Base-by-base conservation (phyloP, 1,140 invertebrate genomes). In the Drosophila repletoides region DNA sequence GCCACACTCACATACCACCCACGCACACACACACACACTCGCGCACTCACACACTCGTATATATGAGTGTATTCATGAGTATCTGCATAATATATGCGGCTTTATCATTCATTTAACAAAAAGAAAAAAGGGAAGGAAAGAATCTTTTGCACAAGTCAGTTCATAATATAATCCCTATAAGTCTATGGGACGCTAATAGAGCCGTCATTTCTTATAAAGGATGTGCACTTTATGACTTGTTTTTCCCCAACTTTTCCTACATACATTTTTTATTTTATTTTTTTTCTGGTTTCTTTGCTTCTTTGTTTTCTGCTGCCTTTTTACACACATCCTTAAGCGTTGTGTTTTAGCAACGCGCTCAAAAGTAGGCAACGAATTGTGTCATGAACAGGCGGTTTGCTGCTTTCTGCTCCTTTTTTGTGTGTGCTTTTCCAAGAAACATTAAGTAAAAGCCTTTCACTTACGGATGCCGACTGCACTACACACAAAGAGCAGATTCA, bases 351-450 rank as follows among this genome's bases (percentile, higher is more conserved):
- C 28, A 26, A n/a, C 43, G 46, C 64, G 24, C 79, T 61, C 36
- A 53, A 79, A 65, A 64, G 70, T 84, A 71, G 52, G 71, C 71
- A 73, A 72, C 40, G 68, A 76, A 52, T 75, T 58, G 56, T 77
- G 52, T 43, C 63, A 60, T 17, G 26, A 41, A 28, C 55, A 66
- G 63, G 22, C 22, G n/a, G 21, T 14, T 12, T 17, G 34, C 1
- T 15, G 9, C 1, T 5, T 7, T 1, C 33, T 15, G 21, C 14
- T 43, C 10, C 9, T 9, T 24, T 19, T 29, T 22, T 43, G 38
- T 26, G 12, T 49, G 31, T 19, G 36, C 31, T 48, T 48, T 34
- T 26, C 24, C 28, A 55, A 63, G 40, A 43, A 55, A 29, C 45
- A 48, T 28, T 59, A 28, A 14, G 53, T n/a, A 21, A 38, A 38